Evolutionary conservation across 2,888 invertebrate genomes (phyloP).

Genomic region (Cheiracanthium punctorium): DNA sequence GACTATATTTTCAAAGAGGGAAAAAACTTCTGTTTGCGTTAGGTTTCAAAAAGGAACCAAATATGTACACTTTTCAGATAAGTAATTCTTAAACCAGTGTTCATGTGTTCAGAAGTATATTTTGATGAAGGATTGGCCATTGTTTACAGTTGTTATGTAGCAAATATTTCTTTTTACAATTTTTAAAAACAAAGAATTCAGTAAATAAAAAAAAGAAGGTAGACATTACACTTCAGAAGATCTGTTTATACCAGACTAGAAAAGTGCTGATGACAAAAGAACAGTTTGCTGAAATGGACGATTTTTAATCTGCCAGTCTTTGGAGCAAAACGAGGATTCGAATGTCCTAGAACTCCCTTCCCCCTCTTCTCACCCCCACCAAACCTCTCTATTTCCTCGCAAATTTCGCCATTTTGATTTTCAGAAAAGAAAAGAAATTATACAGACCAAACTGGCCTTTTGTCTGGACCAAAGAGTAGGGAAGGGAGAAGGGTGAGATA

Average conservation of each 20-base stretch:
- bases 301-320: conserved; percentile 54
- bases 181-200: not conserved
- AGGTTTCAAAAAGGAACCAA: no score
- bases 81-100: no score
- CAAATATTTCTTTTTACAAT: not conserved
- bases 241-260: not conserved
- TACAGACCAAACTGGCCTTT: conserved; percentile 65
- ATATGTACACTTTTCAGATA: no score
- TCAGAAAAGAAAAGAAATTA: conserved; percentile 51
- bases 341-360: conserved; percentile 21
- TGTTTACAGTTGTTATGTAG: not conserved
- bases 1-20: no score
- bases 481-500: conserved; percentile 5
- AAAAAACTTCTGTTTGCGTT: no score
- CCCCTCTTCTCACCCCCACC: no score
- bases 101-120: not conserved
- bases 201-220: not conserved
- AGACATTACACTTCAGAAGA: not conserved
- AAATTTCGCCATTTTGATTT: conserved; percentile 60
- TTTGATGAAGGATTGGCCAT: not conserved
- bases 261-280: conserved; percentile 35
- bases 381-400: conserved; percentile 29
- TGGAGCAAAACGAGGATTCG: conserved; percentile 51
- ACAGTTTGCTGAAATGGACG: conserved; percentile 48
- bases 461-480: conserved; percentile 52